phyloP scores from a whole-genome alignment of 2,888 invertebrate genomes.

The Rhamnusium bicolor region DNA sequence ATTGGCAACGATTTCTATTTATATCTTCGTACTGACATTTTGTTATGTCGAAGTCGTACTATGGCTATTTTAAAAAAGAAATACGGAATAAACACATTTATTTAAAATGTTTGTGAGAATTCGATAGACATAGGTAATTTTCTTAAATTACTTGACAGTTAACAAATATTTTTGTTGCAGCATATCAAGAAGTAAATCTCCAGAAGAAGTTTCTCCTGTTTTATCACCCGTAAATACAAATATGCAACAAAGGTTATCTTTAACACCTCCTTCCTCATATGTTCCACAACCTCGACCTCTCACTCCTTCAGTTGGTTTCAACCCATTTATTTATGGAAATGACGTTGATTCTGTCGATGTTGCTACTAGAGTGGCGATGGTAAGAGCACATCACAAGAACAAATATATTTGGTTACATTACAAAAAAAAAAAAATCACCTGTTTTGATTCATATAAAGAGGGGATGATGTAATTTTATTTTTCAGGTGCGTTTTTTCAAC shows the following conservation, averaged over 20 bases:
- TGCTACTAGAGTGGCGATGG: constrained; percentile 98
- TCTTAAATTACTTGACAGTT: too few species aligned
- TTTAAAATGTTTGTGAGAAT: too few species aligned
- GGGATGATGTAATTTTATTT: constrained; percentile 29
- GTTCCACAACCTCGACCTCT: constrained; percentile 70
- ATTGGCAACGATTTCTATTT: too few species aligned
- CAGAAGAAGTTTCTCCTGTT: constrained; percentile 50
- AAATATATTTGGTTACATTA: too few species aligned
- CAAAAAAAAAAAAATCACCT: too few species aligned
- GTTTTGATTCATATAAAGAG: too few species aligned
- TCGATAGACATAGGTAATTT: too few species aligned
- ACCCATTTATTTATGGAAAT: constrained; percentile 93
- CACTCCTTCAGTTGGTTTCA: constrained; percentile 74
- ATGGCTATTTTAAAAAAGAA: too few species aligned
- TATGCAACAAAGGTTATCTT: constrained; percentile 54
- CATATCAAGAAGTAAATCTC: constrained; percentile 44
- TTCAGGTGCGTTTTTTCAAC: constrained; percentile 95
- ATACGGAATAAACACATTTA: too few species aligned
- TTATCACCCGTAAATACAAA: constrained; percentile 56
- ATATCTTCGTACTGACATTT: too few species aligned
- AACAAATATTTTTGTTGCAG: constrained; percentile 25
- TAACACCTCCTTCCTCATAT: constrained; percentile 58
- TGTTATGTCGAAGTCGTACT: too few species aligned
- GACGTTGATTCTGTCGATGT: constrained; percentile 99
- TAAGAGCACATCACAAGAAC: too few species aligned